Evolutionary conservation across 2,888 invertebrate genomes (phyloP).

Genomic region (Tuberolachnus salignus): DNA sequence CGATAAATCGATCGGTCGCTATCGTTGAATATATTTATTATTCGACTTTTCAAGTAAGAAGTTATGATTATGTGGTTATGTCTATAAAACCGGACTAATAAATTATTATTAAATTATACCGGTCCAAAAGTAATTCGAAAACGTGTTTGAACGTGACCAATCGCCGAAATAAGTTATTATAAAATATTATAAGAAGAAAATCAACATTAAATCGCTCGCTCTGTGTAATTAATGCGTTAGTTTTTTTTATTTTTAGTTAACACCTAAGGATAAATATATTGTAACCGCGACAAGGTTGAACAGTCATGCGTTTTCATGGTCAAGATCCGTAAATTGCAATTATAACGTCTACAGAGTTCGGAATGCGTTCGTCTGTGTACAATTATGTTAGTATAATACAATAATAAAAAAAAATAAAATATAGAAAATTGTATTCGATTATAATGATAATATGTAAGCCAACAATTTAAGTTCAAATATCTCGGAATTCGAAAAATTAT

Average conservation of each 20-base stretch:
- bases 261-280: conserved; percentile 15
- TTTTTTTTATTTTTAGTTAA: conserved; percentile 15
- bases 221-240: background rate
- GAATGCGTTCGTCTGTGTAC: background rate
- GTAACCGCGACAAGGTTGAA: conserved; percentile 42
- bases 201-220: background rate
- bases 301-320: conserved; percentile 37
- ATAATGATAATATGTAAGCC: background rate
- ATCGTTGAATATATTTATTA: no score
- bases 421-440: background rate
- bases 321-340: conserved; percentile 42
- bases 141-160: background rate
- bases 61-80: no score
- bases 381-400: background rate
- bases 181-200: background rate
- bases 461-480: conserved; percentile 16
- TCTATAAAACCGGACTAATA: no score
- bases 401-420: background rate
- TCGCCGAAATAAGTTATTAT: background rate
- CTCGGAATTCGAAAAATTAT: no score
- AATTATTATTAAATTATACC: no score
- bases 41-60: no score
- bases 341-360: conserved; percentile 5
- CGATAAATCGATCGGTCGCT: no score
- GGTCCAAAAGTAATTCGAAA: background rate